A percentile compares a stretch with the other conserved stretches of the same genome.
These are phyloP conservation scores for Coecobrya sp. DNA, from an alignment of 2,888 invertebrate species.

Conservation along the genomic window DNA sequence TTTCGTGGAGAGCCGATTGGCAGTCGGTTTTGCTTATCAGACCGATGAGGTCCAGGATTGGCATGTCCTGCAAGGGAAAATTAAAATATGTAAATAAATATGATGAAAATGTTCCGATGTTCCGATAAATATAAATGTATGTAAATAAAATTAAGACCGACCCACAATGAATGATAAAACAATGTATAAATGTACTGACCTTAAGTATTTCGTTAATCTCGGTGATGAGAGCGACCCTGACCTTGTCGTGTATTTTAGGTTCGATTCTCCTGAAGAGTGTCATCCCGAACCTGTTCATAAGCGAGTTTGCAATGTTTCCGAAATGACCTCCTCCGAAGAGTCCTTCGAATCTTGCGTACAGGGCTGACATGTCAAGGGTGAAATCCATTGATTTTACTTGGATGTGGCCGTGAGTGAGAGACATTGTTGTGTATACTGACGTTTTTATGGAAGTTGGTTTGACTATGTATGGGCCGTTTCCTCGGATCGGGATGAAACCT, in stretches of 20 bases:
- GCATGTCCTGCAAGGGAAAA: too few species aligned
- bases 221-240: conserved; percentile 31
- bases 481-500: conserved; percentile 56
- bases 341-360: conserved; percentile 68
- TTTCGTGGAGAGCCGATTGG: too few species aligned
- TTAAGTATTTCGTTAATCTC: conserved; percentile 59
- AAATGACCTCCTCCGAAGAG: conserved; percentile 59
- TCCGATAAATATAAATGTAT: too few species aligned
- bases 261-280: conserved; percentile 60
- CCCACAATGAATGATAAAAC: too few species aligned
- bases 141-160: too few species aligned
- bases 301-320: conserved; percentile 41
- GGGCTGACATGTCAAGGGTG: neutral
- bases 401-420: conserved; percentile 41
- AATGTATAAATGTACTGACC: too few species aligned
- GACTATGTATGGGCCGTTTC: conserved; percentile 61
- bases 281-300: conserved; percentile 64
- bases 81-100: too few species aligned
- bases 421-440: neutral
- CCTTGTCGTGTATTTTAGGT: conserved; percentile 53
- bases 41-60: too few species aligned
- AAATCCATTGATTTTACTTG: conserved; percentile 64
- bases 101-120: too few species aligned
- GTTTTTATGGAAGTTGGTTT: neutral
- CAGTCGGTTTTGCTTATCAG: too few species aligned